Evolutionary conservation across 2,797 vertebrate genomes (phyloP), one percentile per base, ranked within the genome.

Genomic region (Cryptoprocta ferox): DNA sequence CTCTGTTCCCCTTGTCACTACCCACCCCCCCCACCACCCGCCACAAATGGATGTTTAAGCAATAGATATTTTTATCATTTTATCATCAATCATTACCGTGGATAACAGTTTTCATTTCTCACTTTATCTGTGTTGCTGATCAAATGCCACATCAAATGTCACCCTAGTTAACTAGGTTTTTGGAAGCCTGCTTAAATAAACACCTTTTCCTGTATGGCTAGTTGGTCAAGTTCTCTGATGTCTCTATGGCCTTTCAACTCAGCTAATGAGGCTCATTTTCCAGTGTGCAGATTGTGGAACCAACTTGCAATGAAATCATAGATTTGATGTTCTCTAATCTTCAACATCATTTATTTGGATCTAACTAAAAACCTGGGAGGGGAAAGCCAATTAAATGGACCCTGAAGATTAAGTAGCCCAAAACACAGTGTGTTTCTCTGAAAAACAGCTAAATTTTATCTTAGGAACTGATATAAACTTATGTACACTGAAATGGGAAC

Each of bases 81-180:
- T 88, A 84, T 91, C 79, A 39, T 92, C 82, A 97, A 63, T 97
- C 86, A 86, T 94, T 61, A 14, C 10, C 37, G 42, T 16, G 42
- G 71, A 70, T 90, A 91, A 90, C 89, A 30, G 9, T 18, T 94
- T 88, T 88, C 84, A 95, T 37, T 94, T 93, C 89, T 91, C 19
- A 68, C 92, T 89, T 75, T 71, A 85, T 70, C 82, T 89, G 32
- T 91, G 63, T 93, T 91, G 56, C 66, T 97, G 75, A 97, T 78
- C 66, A 96, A 93, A 59, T 68, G 48, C 56, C 79, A 94, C 59
- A 68, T 83, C 70, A 94, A 48, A 95, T 94, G 81, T 48, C 75
- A 94, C 75, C 65, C 61, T 79, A 63, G 37, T 83, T 65, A 89
- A 3, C 28, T 89, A 42, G 70, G 87, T 82, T 95, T 90, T 53